Conservation (phyloP, 2,888 invertebrate genomes). For the Dione juno region DNA sequence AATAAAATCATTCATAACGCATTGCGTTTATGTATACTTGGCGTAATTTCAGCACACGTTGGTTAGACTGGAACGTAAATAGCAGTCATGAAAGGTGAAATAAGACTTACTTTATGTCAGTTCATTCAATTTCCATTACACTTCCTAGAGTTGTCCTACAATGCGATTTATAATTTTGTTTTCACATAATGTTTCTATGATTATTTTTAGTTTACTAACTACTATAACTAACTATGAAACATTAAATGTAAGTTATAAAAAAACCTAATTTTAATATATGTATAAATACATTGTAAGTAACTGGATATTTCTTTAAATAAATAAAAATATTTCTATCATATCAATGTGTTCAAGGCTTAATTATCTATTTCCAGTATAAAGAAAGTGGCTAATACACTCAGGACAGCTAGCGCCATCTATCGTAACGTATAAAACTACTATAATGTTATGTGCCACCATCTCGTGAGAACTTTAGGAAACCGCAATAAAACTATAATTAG, state of each 20-base stretch:
- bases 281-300: too few relatives aligned
- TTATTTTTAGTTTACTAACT: too few relatives aligned
- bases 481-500: not conserved
- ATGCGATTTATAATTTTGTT: too few relatives aligned
- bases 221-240: too few relatives aligned
- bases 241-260: too few relatives aligned
- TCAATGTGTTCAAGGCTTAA: too few relatives aligned
- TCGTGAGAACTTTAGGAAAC: not conserved
- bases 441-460: not conserved
- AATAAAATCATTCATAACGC: constrained; percentile 40
- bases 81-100: not conserved
- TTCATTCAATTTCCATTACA: not conserved
- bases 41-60: constrained; percentile 28
- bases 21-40: constrained; percentile 31
- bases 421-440: not conserved
- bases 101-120: not conserved
- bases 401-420: constrained; percentile 5
- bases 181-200: too few relatives aligned
- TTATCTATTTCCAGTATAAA: not conserved
- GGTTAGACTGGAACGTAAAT: constrained; percentile 22
- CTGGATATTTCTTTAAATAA: too few relatives aligned
- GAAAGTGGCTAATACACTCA: not conserved
- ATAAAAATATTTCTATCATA: too few relatives aligned
- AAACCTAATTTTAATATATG: too few relatives aligned
- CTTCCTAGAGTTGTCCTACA: not conserved